A percentile compares a stretch with the other conserved stretches of the same genome.
phyloP scores from a whole-genome alignment of 1,140 invertebrate species.

The Arctopsyche grandis region DNA sequence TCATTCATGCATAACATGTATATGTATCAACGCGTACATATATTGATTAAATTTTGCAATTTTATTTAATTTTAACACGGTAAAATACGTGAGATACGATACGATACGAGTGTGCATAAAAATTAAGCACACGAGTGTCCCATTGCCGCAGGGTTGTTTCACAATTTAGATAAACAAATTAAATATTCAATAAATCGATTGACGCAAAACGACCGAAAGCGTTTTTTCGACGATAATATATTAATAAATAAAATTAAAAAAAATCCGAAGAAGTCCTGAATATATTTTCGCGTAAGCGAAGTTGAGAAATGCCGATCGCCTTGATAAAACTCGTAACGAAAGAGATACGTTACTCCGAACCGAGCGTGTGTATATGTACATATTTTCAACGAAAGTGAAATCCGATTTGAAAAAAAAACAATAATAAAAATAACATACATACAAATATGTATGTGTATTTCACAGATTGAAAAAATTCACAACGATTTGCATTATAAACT shows the following conservation, averaged over 20 bases:
- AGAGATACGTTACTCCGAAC: not conserved
- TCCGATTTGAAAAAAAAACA: not conserved
- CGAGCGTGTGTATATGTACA: not conserved
- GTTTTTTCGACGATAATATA: no score
- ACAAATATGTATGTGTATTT: not conserved
- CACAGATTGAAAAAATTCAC: not conserved
- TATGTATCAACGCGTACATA: no score
- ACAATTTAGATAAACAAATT: not conserved
- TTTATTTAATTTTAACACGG: no score
- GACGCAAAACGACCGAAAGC: not conserved
- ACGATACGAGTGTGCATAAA: not conserved
- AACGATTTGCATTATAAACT: not conserved
- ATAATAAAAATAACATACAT: not conserved
- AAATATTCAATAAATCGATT: no score
- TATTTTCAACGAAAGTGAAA: conserved; percentile 22
- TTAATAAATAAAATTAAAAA: not conserved
- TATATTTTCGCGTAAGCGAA: not conserved
- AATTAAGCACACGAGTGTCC: conserved; percentile 4
- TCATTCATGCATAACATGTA: no score
- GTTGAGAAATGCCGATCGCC: conserved; percentile 18
- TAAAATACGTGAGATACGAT: no score
- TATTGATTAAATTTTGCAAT: no score
- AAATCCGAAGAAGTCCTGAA: conserved; percentile 10
- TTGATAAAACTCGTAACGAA: conserved; percentile 25
- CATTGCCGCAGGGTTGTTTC: not conserved